Evolutionary conservation across 64 coral and sea anemone species (phyloP), one percentile per base, ranked within the genome.

Genomic region (Exaiptasia diaphana): DNA sequence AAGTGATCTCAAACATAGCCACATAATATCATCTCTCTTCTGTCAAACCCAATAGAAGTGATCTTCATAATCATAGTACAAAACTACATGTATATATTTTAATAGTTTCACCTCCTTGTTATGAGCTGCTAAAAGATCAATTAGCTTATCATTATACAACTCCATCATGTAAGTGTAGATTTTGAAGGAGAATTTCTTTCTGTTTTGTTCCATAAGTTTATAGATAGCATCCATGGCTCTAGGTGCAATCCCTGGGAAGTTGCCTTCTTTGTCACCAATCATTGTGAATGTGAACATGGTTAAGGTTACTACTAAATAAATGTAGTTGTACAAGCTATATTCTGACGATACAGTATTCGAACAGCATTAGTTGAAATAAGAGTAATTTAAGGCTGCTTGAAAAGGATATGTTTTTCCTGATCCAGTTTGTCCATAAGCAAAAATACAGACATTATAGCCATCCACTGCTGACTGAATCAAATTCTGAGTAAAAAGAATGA

Each of bases 381-480:
- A 32, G 59, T 64, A 4, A 64, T 64, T 15, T 6, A 32, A 10
- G n/a, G 9, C 13, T n/a, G n/a, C 12, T 33, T 20, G 9, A 41
- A 89, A 90, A 90, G 87, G 87, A 90, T 90, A 90, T 90, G 87
- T 97, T 80, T 97, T 97, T 14, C 93, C 93, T 41, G 93, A 97
- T 24, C 93, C 93, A 2, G 93, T 97, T 63, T 97, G 93, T 60
- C 93, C 93, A 75, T 97, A 97, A 10, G 93, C 93, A 49, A 97
- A 97, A 43, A 97, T 97, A 55, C 93, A 97, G 6, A 97, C 93
- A 78, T 97, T 97, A 74, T 97, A 97, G 18, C 93, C 94, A 23
- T 97, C 94, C 23, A 97, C 94, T 8, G 94, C 94, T 39, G 94
- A 97, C 44, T 97, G 94, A 41, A 97, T 91, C 13, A 97, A 79